Conservation (phyloP, 2,888 invertebrate species). For the Tenthredo scrophulariae region DNA sequence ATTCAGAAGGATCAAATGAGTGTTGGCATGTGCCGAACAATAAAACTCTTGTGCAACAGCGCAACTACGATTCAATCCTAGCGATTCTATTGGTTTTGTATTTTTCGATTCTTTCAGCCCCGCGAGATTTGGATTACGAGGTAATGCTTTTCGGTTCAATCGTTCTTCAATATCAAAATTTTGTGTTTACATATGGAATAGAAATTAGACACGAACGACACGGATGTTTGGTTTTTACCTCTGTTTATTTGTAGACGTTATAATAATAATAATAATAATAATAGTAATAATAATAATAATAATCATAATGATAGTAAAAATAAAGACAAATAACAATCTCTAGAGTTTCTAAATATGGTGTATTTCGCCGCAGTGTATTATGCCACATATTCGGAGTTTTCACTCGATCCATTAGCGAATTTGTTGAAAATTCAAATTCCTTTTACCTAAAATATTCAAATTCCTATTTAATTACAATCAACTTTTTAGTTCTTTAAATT, state of each 20-base stretch:
- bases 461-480: not conserved
- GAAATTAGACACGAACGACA: not conserved
- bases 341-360: not conserved
- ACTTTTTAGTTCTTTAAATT: not conserved
- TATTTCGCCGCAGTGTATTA: not conserved
- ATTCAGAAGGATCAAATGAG: conserved; percentile 21
- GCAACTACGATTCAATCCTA: conserved; percentile 20
- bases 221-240: conserved; percentile 20
- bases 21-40: not conserved
- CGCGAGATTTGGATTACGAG: not conserved
- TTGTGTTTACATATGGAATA: not conserved
- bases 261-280: not conserved
- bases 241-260: conserved; percentile 2
- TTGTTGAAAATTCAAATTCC: not conserved
- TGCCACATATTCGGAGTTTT: not conserved
- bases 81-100: not conserved
- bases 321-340: conserved; percentile 24
- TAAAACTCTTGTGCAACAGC: conserved; percentile 1
- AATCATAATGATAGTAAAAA: not conserved
- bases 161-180: not conserved
- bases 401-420: not conserved
- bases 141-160: not conserved
- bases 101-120: not conserved
- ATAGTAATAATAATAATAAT: not conserved
- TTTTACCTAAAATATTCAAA: not conserved